These are phyloP conservation scores for Meteorus sp. DNA, from an alignment of 1,140 invertebrate genomes.

Conservation along the genomic window DNA sequence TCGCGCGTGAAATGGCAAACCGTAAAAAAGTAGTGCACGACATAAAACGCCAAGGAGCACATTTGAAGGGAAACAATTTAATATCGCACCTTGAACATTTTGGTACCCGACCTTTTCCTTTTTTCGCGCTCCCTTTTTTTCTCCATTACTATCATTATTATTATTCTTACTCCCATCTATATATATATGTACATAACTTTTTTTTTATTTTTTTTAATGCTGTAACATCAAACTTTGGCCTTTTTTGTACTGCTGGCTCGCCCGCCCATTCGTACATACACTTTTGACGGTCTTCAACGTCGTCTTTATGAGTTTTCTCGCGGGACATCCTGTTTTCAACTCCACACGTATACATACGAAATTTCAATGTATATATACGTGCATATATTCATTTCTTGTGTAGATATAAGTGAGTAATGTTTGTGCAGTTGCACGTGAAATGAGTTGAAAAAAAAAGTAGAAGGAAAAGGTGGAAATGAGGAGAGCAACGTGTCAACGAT, in stretches of 20 bases:
- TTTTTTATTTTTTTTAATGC: constrained; percentile 12
- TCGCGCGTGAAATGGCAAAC: constrained; percentile 2
- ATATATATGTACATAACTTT: neutral
- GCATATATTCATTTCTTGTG: no score
- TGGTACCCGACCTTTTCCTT: neutral
- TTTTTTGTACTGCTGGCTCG: neutral
- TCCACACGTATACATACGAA: constrained; percentile 2
- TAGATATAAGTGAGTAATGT: constrained; percentile 19
- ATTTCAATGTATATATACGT: no score
- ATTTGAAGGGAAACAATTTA: constrained; percentile 13
- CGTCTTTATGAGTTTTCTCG: constrained; percentile 20
- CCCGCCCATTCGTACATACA: constrained; percentile 4
- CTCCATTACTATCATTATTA: no score
- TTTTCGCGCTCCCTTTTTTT: neutral
- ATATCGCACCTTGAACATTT: constrained; percentile 14
- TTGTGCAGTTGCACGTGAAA: constrained; percentile 9
- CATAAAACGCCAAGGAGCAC: constrained; percentile 8
- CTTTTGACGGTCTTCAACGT: constrained; percentile 22
- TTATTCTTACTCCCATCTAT: no score
- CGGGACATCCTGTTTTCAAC: constrained; percentile 13
- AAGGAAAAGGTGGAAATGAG: neutral
- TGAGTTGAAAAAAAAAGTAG: neutral
- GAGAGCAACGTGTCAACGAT: neutral
- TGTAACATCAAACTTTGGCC: constrained; percentile 18
- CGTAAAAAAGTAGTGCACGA: constrained; percentile 3